These are phyloP conservation scores for Dascyllus trimaculatus DNA, from an alignment of 2,113 vertebrate genomes.

Conservation along the genomic window DNA sequence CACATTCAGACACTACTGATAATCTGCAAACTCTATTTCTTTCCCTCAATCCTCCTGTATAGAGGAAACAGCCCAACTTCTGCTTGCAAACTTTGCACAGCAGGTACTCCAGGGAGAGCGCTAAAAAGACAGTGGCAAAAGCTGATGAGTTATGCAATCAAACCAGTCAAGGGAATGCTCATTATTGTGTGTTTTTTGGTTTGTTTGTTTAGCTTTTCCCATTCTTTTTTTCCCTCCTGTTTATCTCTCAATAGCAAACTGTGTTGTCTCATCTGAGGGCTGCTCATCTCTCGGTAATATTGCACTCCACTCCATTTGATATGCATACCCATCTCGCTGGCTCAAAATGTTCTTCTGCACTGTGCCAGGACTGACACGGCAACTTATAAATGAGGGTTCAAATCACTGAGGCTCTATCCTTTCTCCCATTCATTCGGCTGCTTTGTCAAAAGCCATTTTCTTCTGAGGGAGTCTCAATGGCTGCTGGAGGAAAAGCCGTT, in stretches of 20 bases:
- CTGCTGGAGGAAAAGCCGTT: conserved; percentile 2
- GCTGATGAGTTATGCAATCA: conserved; percentile 78
- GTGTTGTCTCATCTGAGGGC: conserved; percentile 52
- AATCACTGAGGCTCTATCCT: conserved; percentile 16
- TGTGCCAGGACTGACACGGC: conserved; percentile 35
- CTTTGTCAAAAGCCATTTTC: conserved; percentile 35
- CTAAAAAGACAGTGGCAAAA: conserved; percentile 66
- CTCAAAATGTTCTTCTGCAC: conserved; percentile 25
- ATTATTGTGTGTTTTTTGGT: conserved; percentile 67
- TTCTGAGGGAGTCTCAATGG: conserved; percentile 3
- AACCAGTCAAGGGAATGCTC: conserved; percentile 78
- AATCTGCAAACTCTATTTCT: conserved; percentile 45
- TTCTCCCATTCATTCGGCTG: conserved; percentile 18
- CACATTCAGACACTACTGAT: conserved; percentile 40
- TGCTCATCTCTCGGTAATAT: conserved; percentile 48
- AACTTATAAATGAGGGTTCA: conserved; percentile 36
- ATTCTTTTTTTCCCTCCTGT: conserved; percentile 46
- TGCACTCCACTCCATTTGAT: conserved; percentile 50
- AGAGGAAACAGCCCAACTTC: conserved; percentile 53
- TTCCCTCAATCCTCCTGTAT: conserved; percentile 14
- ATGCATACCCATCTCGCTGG: conserved; percentile 36
- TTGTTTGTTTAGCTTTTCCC: conserved; percentile 62
- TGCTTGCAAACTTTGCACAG: conserved; percentile 65
- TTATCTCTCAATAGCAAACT: conserved; percentile 59
- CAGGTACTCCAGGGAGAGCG: conserved; percentile 61